Percentiles rank a stretch among this genome's conserved stretches.
Conservation (phyloP, 2,113 vertebrate genomes). For the Mixornis gularis region DNA sequence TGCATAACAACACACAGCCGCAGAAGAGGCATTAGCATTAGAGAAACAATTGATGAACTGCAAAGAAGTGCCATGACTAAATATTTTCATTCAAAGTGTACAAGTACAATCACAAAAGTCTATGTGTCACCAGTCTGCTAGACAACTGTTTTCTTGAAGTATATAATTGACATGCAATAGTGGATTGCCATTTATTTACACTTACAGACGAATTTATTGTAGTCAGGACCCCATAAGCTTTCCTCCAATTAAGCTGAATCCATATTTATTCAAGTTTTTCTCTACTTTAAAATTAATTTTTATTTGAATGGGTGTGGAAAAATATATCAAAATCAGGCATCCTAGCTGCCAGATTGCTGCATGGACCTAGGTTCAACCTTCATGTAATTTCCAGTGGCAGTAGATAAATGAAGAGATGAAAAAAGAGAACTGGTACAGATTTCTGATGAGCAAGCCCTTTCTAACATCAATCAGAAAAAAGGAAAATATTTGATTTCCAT, state of each 20-base stretch:
- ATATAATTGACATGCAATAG: neutral
- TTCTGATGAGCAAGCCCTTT: neutral
- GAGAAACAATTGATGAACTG: neutral
- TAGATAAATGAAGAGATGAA: constrained; percentile 19
- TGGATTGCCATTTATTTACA: neutral
- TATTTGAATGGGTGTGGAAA: neutral
- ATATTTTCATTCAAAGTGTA: neutral
- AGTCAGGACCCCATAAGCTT: neutral
- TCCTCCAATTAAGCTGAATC: neutral
- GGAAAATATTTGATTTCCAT: constrained; percentile 6
- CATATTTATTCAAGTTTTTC: neutral
- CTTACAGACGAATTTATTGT: neutral
- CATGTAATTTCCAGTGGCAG: constrained; percentile 7
- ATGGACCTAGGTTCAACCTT: neutral
- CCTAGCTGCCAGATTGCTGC: neutral
- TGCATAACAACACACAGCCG: neutral
- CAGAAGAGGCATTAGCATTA: neutral
- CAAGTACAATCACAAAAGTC: neutral
- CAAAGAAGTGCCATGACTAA: neutral
- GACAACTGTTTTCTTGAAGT: neutral
- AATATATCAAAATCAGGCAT: neutral
- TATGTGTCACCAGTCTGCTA: neutral
- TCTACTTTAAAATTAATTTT: neutral
- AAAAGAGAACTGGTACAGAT: neutral
- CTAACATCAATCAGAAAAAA: neutral